Conservation (phyloP, 2,113 vertebrate species). For the Pardalotus punctatus region DNA sequence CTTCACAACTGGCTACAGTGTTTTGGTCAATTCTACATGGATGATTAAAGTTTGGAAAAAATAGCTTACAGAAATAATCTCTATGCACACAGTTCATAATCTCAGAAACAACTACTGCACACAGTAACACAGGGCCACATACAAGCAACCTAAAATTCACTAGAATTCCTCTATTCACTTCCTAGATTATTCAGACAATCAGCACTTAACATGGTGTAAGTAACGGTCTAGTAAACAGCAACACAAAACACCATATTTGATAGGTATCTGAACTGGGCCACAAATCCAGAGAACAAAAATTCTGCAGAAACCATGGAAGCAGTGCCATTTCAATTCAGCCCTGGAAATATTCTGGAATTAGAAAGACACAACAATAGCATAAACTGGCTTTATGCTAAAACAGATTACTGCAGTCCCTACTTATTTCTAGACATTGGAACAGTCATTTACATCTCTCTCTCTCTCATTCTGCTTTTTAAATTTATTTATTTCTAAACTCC, state of each 20-base stretch:
- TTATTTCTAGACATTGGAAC: neutral
- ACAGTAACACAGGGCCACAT: neutral
- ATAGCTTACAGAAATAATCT: neutral
- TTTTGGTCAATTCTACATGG: slow-evolving; percentile 51
- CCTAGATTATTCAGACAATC: neutral
- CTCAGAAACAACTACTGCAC: neutral
- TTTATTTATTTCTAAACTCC: neutral
- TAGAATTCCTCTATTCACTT: neutral
- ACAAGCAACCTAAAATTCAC: neutral
- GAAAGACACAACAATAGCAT: neutral
- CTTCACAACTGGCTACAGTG: slow-evolving; percentile 30
- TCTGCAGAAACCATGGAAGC: neutral
- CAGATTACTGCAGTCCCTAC: neutral
- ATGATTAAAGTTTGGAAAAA: slow-evolving; percentile 16
- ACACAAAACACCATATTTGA: neutral
- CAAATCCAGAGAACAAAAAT: neutral
- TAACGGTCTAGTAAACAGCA: neutral
- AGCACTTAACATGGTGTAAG: neutral
- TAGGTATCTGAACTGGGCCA: neutral
- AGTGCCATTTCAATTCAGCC: neutral
- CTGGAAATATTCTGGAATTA: neutral
- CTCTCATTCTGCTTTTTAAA: neutral
- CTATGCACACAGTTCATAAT: neutral
- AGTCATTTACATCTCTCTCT: neutral
- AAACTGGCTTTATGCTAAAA: neutral